Percentiles rank a stretch among this genome's conserved stretches.
phyloP scores from a whole-genome alignment of 1,140 invertebrate genomes.

The Caenorhabditis brenneri region DNA sequence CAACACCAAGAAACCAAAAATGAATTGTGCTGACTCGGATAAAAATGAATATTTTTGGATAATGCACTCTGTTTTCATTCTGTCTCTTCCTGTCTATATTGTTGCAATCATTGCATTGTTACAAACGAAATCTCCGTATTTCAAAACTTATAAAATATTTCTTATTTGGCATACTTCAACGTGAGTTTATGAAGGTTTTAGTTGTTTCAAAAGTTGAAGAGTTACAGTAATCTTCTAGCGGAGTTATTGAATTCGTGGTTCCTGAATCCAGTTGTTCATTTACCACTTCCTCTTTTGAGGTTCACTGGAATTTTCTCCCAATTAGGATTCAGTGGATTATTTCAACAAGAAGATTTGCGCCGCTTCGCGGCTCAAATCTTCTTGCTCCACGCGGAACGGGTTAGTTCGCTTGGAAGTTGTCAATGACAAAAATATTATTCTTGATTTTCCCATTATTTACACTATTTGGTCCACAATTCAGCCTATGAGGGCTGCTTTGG shows the following conservation, averaged over 20 bases:
- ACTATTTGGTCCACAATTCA: no score
- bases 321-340: not conserved
- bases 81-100: not conserved
- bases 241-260: not conserved
- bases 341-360: no score
- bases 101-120: not conserved
- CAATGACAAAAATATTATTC: no score
- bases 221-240: not conserved
- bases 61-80: not conserved
- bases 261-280: not conserved
- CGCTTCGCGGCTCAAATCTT: no score
- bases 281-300: not conserved
- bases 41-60: not conserved
- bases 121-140: not conserved
- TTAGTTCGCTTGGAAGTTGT: no score
- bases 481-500: no score
- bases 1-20: not conserved
- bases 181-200: not conserved
- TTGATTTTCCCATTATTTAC: no score
- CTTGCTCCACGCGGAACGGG: no score
- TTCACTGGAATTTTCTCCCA: not conserved
- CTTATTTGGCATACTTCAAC: not conserved
- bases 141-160: not conserved
- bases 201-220: not conserved
- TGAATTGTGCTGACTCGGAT: not conserved